phyloP scores from a whole-genome alignment of 2,113 vertebrate species.

The Bos javanicus region DNA sequence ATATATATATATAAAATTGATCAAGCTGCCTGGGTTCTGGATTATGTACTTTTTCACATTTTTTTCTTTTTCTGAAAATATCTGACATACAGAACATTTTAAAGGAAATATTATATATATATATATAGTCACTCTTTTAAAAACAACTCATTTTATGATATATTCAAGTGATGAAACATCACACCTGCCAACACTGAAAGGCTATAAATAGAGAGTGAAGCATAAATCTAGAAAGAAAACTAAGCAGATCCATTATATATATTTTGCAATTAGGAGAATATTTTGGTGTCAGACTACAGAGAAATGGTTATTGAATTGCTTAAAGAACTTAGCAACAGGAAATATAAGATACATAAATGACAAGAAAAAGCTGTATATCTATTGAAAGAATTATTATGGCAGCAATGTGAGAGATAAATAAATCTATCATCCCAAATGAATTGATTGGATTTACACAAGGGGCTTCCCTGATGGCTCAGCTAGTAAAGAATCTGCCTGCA shows the following conservation, averaged over 20 bases:
- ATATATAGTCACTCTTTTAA: not conserved
- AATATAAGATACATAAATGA: not conserved
- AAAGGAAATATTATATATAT: not conserved
- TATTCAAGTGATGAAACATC: conserved; percentile 58
- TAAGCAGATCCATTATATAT: conserved; percentile 41
- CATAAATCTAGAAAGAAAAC: conserved; percentile 53
- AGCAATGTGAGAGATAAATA: not conserved
- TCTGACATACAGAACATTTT: conserved; percentile 11
- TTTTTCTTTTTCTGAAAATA: conserved; percentile 45
- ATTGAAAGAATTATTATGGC: conserved; percentile 23
- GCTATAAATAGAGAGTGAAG: conserved; percentile 65
- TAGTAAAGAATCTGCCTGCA: not conserved
- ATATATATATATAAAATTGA: not conserved
- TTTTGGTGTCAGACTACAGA: conserved; percentile 44
- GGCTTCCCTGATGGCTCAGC: not conserved
- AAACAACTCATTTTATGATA: conserved; percentile 44
- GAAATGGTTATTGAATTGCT: conserved; percentile 47
- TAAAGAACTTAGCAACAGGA: conserved; percentile 19
- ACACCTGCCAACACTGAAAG: conserved; percentile 67
- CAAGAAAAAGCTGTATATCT: not conserved
- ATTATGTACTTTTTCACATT: not conserved
- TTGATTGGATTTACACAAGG: not conserved
- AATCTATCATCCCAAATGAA: not conserved
- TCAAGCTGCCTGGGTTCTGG: not conserved
- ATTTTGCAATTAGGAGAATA: conserved; percentile 56